Evolutionary conservation across 2,797 vertebrate genomes (phyloP).

Genomic region (Neosilurus hyrtlii): DNA sequence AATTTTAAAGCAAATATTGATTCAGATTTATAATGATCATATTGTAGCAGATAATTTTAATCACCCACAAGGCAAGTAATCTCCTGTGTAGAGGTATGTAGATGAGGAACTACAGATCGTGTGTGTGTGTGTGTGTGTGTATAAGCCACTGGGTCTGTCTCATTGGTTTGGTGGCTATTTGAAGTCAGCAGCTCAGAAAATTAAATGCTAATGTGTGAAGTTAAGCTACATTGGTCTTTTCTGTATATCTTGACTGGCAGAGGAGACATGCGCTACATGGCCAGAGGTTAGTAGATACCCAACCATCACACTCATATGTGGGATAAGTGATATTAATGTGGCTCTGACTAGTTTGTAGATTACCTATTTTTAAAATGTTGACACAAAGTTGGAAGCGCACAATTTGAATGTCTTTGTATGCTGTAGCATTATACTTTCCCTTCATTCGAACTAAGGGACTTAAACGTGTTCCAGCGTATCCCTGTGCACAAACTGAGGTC

Average conservation of each 20-base stretch:
- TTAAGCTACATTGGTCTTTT: neutral
- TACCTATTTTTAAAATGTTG: no score
- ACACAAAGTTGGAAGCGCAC: neutral
- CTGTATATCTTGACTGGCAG: neutral
- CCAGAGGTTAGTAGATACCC: neutral
- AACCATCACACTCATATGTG: neutral
- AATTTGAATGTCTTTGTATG: neutral
- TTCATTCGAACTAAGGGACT: neutral
- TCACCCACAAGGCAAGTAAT: constrained; percentile 1
- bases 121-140: constrained; percentile 9
- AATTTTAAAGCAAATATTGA: neutral
- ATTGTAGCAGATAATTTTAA: neutral
- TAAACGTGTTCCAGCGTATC: neutral
- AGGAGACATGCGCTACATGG: neutral
- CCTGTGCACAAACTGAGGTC: neutral
- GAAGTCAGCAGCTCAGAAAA: constrained; percentile 16
- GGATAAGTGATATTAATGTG: neutral
- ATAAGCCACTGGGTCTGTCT: neutral
- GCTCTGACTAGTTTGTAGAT: neutral
- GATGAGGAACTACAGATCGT: neutral
- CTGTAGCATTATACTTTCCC: neutral
- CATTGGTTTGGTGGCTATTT: constrained; percentile 3
- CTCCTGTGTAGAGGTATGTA: neutral
- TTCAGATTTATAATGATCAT: constrained; percentile 5
- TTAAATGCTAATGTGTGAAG: neutral